Evolutionary conservation across 2,797 vertebrate genomes (phyloP), one percentile per base, ranked within the genome.

Genomic region (Chelon labrosus): DNA sequence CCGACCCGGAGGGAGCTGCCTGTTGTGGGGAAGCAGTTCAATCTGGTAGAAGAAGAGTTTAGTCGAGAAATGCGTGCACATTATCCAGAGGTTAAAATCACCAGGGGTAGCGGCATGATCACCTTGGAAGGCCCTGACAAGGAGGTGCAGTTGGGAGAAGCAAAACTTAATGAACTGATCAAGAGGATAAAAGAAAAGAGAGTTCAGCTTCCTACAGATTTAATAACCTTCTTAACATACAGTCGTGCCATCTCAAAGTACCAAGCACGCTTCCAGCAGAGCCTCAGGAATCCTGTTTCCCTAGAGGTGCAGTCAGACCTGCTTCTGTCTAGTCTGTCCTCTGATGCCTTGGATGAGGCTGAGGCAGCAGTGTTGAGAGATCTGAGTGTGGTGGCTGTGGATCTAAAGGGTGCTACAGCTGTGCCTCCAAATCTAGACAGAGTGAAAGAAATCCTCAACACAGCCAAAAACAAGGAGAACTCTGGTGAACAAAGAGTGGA

Each of bases 271-370:
- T 91, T 93, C 53, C 52, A 70, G 44, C 72, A 82, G 54, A 84
- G 47, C n/a, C 78, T 93, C 14, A 70, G 75, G 47, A 76, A 77
- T 46, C 87, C 88, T 0, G 86, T 93, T 53, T 64, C 64, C 44
- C 11, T 92, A 0, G 70, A 92, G 13, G 55, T 54, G 1, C 7
- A 22, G 2, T 74, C 67, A 5, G 77, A 89, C 11, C 50, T 94
- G 39, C n/a, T 89, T 58, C 49, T 94, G 31, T 77, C 74, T 46
- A 92, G 93, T 73, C 69, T 91, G 56, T 92, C 91, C 1, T 8
- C 59, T 4, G 75, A 67, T 7, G 81, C 85, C 0, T 71, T 94
- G 35, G 69, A 88, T 1, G 87, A 93, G 31, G 93, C 92, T 0
- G 60, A 59, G 6, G 14, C 50, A 1, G 59, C 83, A 11, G 1